Conservation (phyloP, 1,140 invertebrate genomes). For the Thereuonema tuberculata region DNA sequence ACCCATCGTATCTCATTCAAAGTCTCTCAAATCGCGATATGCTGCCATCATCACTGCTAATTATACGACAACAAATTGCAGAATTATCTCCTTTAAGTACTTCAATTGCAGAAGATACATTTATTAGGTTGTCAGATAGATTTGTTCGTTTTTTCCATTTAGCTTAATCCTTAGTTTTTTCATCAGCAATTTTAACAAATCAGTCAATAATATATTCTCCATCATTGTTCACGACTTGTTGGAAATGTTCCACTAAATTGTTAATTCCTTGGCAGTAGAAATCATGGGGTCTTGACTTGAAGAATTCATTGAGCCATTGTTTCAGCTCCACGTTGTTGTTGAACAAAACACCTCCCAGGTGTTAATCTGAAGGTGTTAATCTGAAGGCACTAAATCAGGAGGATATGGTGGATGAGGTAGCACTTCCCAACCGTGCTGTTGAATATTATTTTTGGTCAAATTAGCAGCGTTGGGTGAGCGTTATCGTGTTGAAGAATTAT, state of each 20-base stretch:
- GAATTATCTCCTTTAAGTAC: too few relatives aligned
- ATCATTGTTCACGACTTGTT: neutral
- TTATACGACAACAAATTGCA: too few relatives aligned
- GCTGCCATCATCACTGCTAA: too few relatives aligned
- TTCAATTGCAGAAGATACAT: too few relatives aligned
- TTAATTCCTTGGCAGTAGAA: neutral
- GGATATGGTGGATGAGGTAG: neutral
- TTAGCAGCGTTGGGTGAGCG: too few relatives aligned
- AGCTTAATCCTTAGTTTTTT: neutral
- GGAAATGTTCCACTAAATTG: neutral
- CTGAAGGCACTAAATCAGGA: neutral
- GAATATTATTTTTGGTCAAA: too few relatives aligned
- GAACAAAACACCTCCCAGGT: neutral
- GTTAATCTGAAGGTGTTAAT: neutral
- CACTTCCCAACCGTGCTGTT: too few relatives aligned
- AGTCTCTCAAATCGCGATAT: too few relatives aligned
- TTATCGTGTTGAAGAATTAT: too few relatives aligned
- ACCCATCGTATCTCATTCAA: too few relatives aligned
- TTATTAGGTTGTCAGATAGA: neutral
- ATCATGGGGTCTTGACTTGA: neutral
- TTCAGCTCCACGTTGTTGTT: neutral
- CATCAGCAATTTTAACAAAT: neutral
- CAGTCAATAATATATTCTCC: neutral
- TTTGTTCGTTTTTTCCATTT: neutral
- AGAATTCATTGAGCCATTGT: neutral